A percentile compares a stretch with the other conserved stretches of the same genome.
phyloP scores from a whole-genome alignment of 2,888 invertebrate genomes.

The Chrysotoxum bicinctum region DNA sequence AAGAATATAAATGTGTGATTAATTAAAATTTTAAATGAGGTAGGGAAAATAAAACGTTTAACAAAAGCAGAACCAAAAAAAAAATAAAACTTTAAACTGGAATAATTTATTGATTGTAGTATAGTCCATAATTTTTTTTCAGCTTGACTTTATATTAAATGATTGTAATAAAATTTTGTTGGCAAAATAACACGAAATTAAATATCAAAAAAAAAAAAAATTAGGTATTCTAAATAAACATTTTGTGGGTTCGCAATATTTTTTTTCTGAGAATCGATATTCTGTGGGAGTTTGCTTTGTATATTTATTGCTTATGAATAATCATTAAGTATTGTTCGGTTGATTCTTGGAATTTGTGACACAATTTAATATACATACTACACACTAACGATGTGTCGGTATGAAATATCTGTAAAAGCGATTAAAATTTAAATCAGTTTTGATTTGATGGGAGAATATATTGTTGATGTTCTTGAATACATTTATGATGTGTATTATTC shows the following conservation, averaged over 20 bases:
- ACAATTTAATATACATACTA: constrained; percentile 14
- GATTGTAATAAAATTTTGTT: constrained; percentile 57
- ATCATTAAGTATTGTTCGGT: constrained; percentile 43
- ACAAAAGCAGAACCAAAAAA: neutral
- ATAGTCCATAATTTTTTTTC: constrained; percentile 56
- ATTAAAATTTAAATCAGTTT: constrained; percentile 30
- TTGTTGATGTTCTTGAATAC: neutral
- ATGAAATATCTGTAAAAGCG: constrained; percentile 30
- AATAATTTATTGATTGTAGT: constrained; percentile 65
- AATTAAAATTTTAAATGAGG: constrained; percentile 66
- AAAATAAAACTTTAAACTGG: constrained; percentile 27
- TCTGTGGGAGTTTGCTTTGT: constrained; percentile 32
- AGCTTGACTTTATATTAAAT: constrained; percentile 51
- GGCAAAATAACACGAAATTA: constrained; percentile 38
- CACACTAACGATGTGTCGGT: constrained; percentile 45
- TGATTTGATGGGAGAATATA: neutral
- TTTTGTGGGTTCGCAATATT: constrained; percentile 13
- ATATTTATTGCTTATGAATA: constrained; percentile 47
- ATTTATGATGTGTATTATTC: neutral
- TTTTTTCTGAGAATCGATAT: constrained; percentile 54
- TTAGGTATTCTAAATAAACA: constrained; percentile 14
- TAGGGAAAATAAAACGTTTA: constrained; percentile 64
- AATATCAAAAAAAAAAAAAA: neutral
- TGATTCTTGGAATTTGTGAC: constrained; percentile 45
- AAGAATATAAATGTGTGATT: constrained; percentile 51